These are phyloP conservation scores for Druceiella hillmani DNA, from an alignment of 2,888 invertebrate genomes.

Conservation along the genomic window DNA sequence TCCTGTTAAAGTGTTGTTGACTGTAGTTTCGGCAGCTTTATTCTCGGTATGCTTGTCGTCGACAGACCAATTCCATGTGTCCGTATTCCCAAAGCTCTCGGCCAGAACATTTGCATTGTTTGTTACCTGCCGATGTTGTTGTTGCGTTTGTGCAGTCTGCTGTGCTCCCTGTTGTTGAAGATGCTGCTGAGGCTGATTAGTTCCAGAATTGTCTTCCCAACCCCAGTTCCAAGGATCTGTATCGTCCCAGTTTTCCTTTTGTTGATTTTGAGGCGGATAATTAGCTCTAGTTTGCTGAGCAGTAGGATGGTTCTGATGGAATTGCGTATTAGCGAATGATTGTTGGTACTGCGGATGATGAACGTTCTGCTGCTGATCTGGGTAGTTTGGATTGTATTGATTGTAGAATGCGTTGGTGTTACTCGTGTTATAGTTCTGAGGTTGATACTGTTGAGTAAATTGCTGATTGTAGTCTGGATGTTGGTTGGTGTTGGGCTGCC, in stretches of 20 bases:
- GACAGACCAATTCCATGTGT: slow-evolving; percentile 59
- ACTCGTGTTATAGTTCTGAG: slow-evolving; percentile 27
- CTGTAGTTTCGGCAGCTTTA: slow-evolving; percentile 24
- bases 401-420: slow-evolving; percentile 28
- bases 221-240: slow-evolving; percentile 54
- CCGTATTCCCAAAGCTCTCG: slow-evolving; percentile 53
- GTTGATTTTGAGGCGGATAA: slow-evolving; percentile 10
- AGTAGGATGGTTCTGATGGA: slow-evolving; percentile 32
- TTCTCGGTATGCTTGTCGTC: slow-evolving; percentile 41
- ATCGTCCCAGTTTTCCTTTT: slow-evolving; percentile 40
- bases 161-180: slow-evolving; percentile 16
- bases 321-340: slow-evolving; percentile 26
- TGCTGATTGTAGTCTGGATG: slow-evolving; percentile 10
- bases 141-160: slow-evolving; percentile 23
- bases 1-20: slow-evolving; percentile 21
- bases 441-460: slow-evolving; percentile 32
- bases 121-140: slow-evolving; percentile 27
- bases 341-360: slow-evolving; percentile 34
- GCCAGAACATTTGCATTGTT: slow-evolving; percentile 49
- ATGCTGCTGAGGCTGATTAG: slow-evolving; percentile 27
- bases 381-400: slow-evolving; percentile 37
- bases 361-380: slow-evolving; percentile 31
- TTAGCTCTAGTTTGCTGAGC: slow-evolving; percentile 13
- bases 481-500: slow-evolving; percentile 20
- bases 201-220: slow-evolving; percentile 51